These are phyloP conservation scores for Drosophila leontia DNA, from an alignment of 1,140 invertebrate species.

Conservation along the genomic window DNA sequence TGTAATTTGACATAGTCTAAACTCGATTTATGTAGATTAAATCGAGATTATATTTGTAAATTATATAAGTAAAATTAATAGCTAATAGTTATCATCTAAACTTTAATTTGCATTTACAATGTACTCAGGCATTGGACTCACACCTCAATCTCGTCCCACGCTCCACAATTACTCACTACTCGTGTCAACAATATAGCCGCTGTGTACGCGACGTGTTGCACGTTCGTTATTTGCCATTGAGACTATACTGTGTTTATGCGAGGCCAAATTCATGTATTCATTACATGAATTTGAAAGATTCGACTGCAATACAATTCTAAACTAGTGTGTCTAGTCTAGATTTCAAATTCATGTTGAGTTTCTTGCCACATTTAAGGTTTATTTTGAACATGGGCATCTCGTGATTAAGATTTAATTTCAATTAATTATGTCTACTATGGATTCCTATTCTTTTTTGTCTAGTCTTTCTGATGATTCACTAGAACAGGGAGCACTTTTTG, in stretches of 20 bases:
- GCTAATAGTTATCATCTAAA: neutral
- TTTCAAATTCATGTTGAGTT: neutral
- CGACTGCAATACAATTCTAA: neutral
- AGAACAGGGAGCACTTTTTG: neutral
- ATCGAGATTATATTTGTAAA: neutral
- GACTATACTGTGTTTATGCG: neutral
- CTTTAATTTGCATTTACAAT: neutral
- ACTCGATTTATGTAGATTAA: neutral
- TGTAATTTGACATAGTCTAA: neutral
- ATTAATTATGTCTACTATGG: neutral
- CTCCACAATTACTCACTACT: conserved; percentile 7
- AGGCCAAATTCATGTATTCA: neutral
- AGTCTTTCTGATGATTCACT: conserved; percentile 21
- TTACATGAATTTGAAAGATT: neutral
- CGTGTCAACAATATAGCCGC: conserved; percentile 4
- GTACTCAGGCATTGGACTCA: conserved; percentile 1
- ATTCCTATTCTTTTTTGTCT: neutral
- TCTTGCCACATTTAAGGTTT: neutral
- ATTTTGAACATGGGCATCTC: neutral
- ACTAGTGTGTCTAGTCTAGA: no score
- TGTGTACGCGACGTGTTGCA: conserved; percentile 8
- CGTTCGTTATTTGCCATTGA: conserved; percentile 3
- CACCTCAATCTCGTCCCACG: conserved; percentile 7
- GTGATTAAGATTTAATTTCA: neutral
- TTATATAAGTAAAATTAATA: neutral